These are phyloP conservation scores for Cetoscarus ocellatus DNA, from an alignment of 2,797 vertebrate genomes.

Conservation along the genomic window DNA sequence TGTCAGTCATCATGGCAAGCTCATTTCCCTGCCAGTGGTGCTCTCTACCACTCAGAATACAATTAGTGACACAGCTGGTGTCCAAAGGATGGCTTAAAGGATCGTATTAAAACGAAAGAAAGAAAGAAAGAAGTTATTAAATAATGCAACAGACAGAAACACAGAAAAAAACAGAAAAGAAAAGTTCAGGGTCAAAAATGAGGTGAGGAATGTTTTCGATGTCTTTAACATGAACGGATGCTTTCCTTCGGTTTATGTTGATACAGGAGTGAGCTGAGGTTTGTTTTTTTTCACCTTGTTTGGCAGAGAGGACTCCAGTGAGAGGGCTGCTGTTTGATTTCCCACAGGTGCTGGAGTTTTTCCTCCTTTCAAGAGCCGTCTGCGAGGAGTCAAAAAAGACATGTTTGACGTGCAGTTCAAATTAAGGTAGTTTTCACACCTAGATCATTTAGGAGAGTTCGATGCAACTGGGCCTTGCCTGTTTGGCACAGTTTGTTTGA, in stretches of 20 bases:
- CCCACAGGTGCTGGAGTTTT: slow-evolving; percentile 88
- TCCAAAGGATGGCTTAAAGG: slow-evolving; percentile 44
- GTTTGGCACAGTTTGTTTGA: no score
- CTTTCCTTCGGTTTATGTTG: slow-evolving; percentile 15
- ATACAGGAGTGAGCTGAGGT: slow-evolving; percentile 20
- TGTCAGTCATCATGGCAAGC: slow-evolving; percentile 78
- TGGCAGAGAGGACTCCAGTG: slow-evolving; percentile 95
- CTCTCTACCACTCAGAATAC: slow-evolving; percentile 70
- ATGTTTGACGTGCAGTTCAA: slow-evolving; percentile 6
- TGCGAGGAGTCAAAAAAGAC: slow-evolving; percentile 54
- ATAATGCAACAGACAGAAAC: slow-evolving; percentile 39
- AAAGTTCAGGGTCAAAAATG: background rate
- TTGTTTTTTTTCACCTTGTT: slow-evolving; percentile 89
- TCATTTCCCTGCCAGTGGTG: slow-evolving; percentile 77
- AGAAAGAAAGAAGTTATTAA: slow-evolving; percentile 39
- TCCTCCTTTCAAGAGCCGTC: slow-evolving; percentile 95
- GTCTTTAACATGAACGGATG: slow-evolving; percentile 11
- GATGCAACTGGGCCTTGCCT: no score
- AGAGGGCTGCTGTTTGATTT: slow-evolving; percentile 90
- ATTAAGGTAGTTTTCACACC: background rate
- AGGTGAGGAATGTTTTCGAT: background rate
- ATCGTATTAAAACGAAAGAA: slow-evolving; percentile 2
- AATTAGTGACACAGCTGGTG: slow-evolving; percentile 74
- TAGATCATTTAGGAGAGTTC: no score
- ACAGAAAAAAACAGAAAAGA: background rate